Evolutionary conservation across 2,888 invertebrate genomes (phyloP), one percentile per base, ranked within the genome.

Genomic region (Mechanitis mazaeus): DNA sequence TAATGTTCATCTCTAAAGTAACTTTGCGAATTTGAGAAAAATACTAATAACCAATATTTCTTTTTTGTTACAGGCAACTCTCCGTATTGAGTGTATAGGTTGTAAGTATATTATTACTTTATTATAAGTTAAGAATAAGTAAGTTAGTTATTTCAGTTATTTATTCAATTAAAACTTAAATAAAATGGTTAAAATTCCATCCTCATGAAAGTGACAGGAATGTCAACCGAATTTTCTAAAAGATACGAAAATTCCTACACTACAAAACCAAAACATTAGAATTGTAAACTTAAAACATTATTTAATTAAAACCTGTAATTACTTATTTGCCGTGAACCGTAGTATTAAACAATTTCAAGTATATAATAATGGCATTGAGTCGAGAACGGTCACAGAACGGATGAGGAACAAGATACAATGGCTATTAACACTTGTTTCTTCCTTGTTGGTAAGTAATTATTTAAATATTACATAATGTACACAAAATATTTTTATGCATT

Each of bases 291-390:
- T n/a, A 42, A 56, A 64, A 58, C 56, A 55, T 58, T 58, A 55
- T 56, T 64, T 58, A 64, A 64, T 64, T 56, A 60, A 56, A 55
- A 42, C 28, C 35, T 47, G 55, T 45, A 55, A 50, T 42, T 9
- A 46, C 11, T 45, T 28, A 64, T 63, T 54, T 53, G 46, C 64
- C 60, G 56, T 65, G 65, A 68, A 65, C 62, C 67, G 57, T 68
- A 33, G 63, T 46, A 5, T 1, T 33, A 65, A 60, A 62, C 65
- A 67, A 46, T 35, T 5, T 1, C 55, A 47, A 60, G 58, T 53
- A 59, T 33, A 47, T 55, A 54, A 56, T 53, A 56, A 33, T 3
- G 3, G 33, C 20, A 28, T 38, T 38, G 35, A 38, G 54, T 45
- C 35, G 53, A 4, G 11, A 42, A 28, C 11, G 38, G 55, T 54